Conservation (phyloP, 2,113 vertebrate genomes). For the Sitta europaea region DNA sequence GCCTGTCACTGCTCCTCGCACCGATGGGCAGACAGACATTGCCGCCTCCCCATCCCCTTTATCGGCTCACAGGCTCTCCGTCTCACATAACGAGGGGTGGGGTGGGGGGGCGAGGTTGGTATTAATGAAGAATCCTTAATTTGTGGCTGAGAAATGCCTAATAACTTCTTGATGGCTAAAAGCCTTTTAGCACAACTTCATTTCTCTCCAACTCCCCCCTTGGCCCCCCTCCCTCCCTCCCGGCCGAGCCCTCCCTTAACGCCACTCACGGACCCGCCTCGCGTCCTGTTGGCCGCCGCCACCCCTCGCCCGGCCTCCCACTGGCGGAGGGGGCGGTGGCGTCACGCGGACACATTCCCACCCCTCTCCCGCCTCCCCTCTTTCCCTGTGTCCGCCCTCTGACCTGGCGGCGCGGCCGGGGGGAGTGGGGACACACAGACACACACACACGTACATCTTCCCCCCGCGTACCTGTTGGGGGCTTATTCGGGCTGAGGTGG, state of each 20-base stretch:
- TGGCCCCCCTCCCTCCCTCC: background rate
- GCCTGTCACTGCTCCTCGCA: conserved; percentile 11
- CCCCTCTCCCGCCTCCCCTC: background rate
- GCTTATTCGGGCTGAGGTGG: background rate
- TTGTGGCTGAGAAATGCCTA: conserved; percentile 64
- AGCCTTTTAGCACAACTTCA: conserved; percentile 72
- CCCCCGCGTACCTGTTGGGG: background rate
- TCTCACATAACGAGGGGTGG: background rate
- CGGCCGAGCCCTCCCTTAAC: conserved; percentile 23
- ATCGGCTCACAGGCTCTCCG: conserved; percentile 22
- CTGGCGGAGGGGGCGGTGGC: conserved; percentile 8
- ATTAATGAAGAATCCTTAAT: conserved; percentile 59
- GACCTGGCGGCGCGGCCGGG: background rate
- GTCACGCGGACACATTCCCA: background rate
- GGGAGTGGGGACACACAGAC: background rate
- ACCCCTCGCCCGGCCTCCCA: background rate
- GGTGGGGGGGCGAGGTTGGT: background rate
- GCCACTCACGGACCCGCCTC: conserved; percentile 55
- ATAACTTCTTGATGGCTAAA: conserved; percentile 70
- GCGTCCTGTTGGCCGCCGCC: conserved; percentile 43
- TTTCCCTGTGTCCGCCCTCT: background rate
- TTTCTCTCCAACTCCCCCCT: conserved; percentile 11
- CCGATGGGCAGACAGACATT: background rate
- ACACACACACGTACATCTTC: no score
- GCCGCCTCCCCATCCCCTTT: background rate